Base-by-base conservation (phyloP, 2,888 invertebrate genomes). In the Andricus curvator region DNA sequence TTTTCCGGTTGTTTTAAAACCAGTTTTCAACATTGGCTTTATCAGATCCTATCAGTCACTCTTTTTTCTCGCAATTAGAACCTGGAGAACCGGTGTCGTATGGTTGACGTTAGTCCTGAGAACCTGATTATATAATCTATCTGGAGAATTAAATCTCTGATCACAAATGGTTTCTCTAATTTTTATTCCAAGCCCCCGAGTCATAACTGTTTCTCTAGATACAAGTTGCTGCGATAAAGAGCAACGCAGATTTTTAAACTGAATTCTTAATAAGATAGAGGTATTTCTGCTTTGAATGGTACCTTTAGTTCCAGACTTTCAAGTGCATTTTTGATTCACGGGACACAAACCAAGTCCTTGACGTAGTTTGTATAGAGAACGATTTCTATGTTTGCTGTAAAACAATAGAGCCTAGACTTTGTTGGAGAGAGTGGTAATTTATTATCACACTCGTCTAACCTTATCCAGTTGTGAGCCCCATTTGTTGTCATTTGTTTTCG, bases 401-500 rank as follows among this genome's bases (percentile, higher is more conserved):
- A 56, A 74, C 74, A 74, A 74, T 74, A 56, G 29, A 74, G n/a
- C 56, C n/a, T 33, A 74, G 56, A 56, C 74, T 74, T 56, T 33
- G 33, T 51, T 33, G 33, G n/a, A 56, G 33, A 56, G 74, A 74
- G 74, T 74, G 56, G 74, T 56, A 56, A 56, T 56, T 74, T 56
- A 74, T 74, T 74, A 37, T 56, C 20, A 33, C n/a, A 74, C 56
- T 74, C 56, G 70, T 74, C 70, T 51, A 56, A 33, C 74, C 56
- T 74, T 74, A 74, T 74, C n/a, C 33, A 74, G n/a, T 29, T n/a
- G 11, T 56, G 33, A 56, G 51, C 74, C 74, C 33, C 74, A 74
- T 74, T 74, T 74, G 56, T 74, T 74, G 56, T 56, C 56, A 56
- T 74, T 74, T 74, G 74, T 56, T 74, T 74, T 74, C 2, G 51